Percentiles rank a stretch among this genome's conserved stretches.
phyloP scores from a whole-genome alignment of 2,113 vertebrate genomes.

The Plectropomus leopardus region DNA sequence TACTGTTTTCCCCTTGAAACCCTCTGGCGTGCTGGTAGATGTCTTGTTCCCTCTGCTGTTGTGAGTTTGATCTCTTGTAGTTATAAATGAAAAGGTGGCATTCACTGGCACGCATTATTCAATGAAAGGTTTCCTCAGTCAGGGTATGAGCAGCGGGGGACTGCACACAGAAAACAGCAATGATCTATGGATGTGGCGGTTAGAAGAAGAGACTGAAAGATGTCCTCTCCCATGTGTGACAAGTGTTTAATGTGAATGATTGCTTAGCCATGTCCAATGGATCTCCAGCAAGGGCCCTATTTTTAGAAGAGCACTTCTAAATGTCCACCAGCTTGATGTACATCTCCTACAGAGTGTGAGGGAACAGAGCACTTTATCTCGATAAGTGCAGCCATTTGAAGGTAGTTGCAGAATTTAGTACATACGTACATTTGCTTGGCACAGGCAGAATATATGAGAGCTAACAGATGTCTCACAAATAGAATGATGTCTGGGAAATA shows the following conservation, averaged over 20 bases:
- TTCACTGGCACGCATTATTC: slow-evolving; percentile 17
- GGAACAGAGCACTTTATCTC: slow-evolving; percentile 61
- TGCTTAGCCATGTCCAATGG: slow-evolving; percentile 44
- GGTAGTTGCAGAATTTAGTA: slow-evolving; percentile 49
- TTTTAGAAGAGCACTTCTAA: slow-evolving; percentile 71
- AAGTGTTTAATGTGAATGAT: slow-evolving; percentile 72
- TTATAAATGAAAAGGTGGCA: slow-evolving; percentile 30
- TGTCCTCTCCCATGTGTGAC: slow-evolving; percentile 48
- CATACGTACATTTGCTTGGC: slow-evolving; percentile 3
- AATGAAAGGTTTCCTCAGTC: slow-evolving; percentile 21
- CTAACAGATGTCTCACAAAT: neutral
- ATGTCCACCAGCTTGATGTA: slow-evolving; percentile 69
- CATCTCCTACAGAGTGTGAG: slow-evolving; percentile 50
- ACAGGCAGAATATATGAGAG: slow-evolving; percentile 2
- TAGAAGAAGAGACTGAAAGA: slow-evolving; percentile 45
- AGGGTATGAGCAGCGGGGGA: neutral
- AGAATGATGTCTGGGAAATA: neutral
- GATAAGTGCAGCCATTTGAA: slow-evolving; percentile 63
- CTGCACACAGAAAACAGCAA: slow-evolving; percentile 13
- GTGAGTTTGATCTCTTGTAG: slow-evolving; percentile 21
- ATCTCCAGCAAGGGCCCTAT: slow-evolving; percentile 55
- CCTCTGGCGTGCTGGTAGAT: neutral
- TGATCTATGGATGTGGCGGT: slow-evolving; percentile 11
- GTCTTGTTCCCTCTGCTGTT: neutral
- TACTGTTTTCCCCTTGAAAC: neutral